Conservation (phyloP, 2,113 vertebrate genomes). For the Lipophrys pholis region DNA sequence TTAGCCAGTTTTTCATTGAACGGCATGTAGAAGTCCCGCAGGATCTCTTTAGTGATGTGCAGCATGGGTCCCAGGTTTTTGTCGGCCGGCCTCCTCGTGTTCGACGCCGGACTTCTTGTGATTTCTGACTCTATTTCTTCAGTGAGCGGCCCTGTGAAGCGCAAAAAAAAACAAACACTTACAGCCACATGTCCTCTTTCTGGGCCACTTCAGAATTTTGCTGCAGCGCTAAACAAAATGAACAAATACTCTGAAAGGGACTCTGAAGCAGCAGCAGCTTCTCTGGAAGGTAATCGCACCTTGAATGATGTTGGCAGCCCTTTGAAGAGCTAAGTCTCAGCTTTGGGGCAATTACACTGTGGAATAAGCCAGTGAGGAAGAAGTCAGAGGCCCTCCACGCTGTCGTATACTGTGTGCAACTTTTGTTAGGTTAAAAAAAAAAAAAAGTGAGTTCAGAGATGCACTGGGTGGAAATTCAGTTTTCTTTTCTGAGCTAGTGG, state of each 20-base stretch:
- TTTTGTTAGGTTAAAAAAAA: background rate
- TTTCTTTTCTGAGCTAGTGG: background rate
- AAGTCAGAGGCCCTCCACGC: constrained; percentile 4
- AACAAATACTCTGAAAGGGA: constrained; percentile 6
- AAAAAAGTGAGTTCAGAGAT: background rate
- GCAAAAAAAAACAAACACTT: constrained; percentile 38
- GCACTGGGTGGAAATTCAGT: background rate
- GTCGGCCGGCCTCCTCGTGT: constrained; percentile 91
- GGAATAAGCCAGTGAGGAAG: constrained; percentile 4
- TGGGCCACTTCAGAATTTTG: constrained; percentile 13
- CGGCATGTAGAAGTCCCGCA: constrained; percentile 91
- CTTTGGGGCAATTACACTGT: constrained; percentile 42
- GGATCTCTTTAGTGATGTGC: constrained; percentile 87
- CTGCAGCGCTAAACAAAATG: constrained; percentile 26
- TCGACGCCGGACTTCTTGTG: constrained; percentile 92
- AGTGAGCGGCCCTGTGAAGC: constrained; percentile 86
- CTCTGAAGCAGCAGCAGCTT: constrained; percentile 15
- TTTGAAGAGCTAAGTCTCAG: constrained; percentile 46
- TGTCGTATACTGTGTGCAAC: background rate
- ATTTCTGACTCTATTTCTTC: constrained; percentile 92
- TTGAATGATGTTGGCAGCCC: constrained; percentile 34
- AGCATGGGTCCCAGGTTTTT: constrained; percentile 96
- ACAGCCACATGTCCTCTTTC: constrained; percentile 6
- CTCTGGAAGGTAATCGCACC: constrained; percentile 40
- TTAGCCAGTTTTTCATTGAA: constrained; percentile 92